Evolutionary conservation across 2,113 vertebrate species (phyloP), one percentile per base, ranked within the genome.

Genomic region (Oncorhynchus masou): DNA sequence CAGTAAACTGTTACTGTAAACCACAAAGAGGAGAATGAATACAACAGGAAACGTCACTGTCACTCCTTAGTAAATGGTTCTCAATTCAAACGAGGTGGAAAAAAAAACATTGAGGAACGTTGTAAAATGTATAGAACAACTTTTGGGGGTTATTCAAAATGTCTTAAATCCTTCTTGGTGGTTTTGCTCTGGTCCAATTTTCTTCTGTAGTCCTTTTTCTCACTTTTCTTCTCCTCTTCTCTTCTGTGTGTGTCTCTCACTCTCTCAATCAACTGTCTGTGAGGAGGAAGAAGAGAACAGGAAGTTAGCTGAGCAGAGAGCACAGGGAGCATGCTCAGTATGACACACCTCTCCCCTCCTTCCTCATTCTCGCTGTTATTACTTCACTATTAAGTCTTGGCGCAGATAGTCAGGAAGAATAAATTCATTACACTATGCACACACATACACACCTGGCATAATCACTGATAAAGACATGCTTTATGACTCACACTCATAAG

Each of bases 251-350:
- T 79, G 71, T 77, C 78, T 74, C 81, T 74, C 72, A 73, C 81
- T 78, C 76, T 27, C 82, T 85, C 82, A 74, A 78, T 74, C 25
- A 19, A 80, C 69, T 84, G 78, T 90, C 90, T 93, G 89, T 89
- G 79, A 88, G 86, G 79, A 89, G 91, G 86, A 86, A 83, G 74
- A 86, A 83, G 73, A 88, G 86, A 91, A 88, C 88, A 93, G 92
- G 91, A 94, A 93, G 91, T 93, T 85, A 91, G 29, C 83, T 19
- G 51, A 3, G 86, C 83, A 86, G 78, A 34, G 68, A 74, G 70
- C 71, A 22, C 22, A 76, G 24, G 70, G 91, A 92, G 91, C 90
- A 90, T 88, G 91, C 92, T 90, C 91, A 86, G 90, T 87, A 54
- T 74, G 75, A 85, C 88, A 85, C 84, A 59, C 83, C 70, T 73